Base-by-base conservation (phyloP, 2,797 vertebrate species). In the Phoeniculus purpureus region DNA sequence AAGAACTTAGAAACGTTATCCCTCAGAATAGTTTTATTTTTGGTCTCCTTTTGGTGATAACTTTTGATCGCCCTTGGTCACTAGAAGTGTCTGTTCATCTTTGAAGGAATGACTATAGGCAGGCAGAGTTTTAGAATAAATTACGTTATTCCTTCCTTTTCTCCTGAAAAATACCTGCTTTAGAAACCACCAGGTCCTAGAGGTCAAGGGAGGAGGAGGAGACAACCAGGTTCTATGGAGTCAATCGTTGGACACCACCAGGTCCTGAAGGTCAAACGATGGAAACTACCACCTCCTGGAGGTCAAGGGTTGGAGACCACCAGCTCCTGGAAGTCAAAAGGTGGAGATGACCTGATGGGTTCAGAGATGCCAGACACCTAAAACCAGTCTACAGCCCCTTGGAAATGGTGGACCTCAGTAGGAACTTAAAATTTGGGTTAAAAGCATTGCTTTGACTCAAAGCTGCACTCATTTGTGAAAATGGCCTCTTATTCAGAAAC, bases 381-480 rank as follows among this genome's bases (percentile, higher is more conserved):
- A 50, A 92, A 65, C 20, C 70, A 6, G 12, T 48, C 10, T 65
- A 16, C 51, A 51, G 3, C 4, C 65, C 6, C 21, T 29, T 56
- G 26, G 34, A 48, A 66, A 56, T 58, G 5, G 5, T 70, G 50
- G 81, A 60, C 19, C 14, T 77, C 1, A 54, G 6, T 12, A 87
- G 34, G 25, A 91, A 56, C 15, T 81, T 43, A 54, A 65, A 43
- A 51, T 50, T 6, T 34, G 13, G 3, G 10, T 70, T 79, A 2
- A 13, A 27, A 70, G 19, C 18, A 14, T 27, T 0, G 0, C 9
- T 66, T 72, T 51, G 7, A 59, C 9, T 84, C 15, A 31, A 50
- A 64, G 21, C 26, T 51, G 6, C 50, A 21, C 5, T 74, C 0
- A 0, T 60, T 64, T 3, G 0, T 78, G 52, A 65, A 77, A 65